A percentile compares a stretch with the other conserved stretches of the same genome.
phyloP scores from a whole-genome alignment of 2,113 vertebrate species.

The Agapornis roseicollis region DNA sequence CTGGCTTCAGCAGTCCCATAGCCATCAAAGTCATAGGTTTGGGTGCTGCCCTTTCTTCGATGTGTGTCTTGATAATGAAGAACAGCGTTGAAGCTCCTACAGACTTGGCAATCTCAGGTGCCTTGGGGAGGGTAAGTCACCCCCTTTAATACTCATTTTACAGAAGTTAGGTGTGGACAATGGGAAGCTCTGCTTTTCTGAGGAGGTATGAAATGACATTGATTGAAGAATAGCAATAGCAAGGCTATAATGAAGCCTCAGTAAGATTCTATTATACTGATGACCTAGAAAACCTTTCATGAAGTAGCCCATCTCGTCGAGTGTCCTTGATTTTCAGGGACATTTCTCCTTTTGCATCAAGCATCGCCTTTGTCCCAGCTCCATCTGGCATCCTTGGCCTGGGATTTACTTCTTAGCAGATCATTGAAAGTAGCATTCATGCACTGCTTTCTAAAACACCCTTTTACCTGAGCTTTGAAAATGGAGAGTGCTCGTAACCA shows the following conservation, averaged over 20 bases:
- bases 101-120: not conserved
- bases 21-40: not conserved
- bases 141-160: not conserved
- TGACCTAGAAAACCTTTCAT: not conserved
- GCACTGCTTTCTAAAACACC: not conserved
- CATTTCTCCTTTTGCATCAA: not conserved
- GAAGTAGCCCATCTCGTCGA: not conserved
- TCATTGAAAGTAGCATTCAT: not conserved
- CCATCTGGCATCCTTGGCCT: not conserved
- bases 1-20: not conserved
- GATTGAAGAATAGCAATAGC: not conserved
- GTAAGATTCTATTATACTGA: not conserved
- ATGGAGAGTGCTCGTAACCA: not conserved
- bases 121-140: not conserved
- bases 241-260: not conserved
- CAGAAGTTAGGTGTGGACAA: not conserved
- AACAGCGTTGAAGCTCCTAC: not conserved
- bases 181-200: not conserved
- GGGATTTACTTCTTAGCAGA: constrained; percentile 17
- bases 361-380: not conserved
- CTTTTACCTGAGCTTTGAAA: not conserved
- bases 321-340: constrained; percentile 36
- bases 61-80: not conserved
- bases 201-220: not conserved
- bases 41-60: not conserved